phyloP scores from a whole-genome alignment of 2,888 invertebrate genomes.

The Opisthograptis luteolata region DNA sequence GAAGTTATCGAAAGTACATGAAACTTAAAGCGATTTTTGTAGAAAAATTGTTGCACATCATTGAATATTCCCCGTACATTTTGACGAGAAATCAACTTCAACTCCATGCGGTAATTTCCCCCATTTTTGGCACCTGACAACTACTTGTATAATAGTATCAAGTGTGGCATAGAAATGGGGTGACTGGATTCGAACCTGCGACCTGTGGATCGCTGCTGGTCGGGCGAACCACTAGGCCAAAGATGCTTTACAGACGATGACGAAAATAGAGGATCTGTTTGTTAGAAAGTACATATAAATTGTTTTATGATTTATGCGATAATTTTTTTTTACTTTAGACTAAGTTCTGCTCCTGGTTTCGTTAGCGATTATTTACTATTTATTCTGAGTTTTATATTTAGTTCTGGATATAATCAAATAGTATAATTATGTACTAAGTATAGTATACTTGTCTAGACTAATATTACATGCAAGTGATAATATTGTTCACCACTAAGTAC shows the following conservation, averaged over 20 bases:
- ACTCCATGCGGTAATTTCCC: conserved; percentile 62
- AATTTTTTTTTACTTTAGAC: background rate
- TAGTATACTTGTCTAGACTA: too few relatives aligned
- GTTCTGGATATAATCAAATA: too few relatives aligned
- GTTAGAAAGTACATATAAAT: background rate
- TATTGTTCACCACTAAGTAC: too few relatives aligned
- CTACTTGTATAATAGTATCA: conserved; percentile 72
- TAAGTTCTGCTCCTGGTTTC: background rate
- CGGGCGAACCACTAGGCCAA: conserved; percentile 39
- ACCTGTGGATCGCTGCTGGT: conserved; percentile 22
- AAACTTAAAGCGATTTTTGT: too few relatives aligned
- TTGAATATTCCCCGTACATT: conserved; percentile 56
- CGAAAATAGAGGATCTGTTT: conserved; percentile 28
- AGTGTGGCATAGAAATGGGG: conserved; percentile 81
- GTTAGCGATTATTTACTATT: background rate
- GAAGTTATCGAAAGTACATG: too few relatives aligned
- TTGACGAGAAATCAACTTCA: conserved; percentile 64
- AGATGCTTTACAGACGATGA: background rate
- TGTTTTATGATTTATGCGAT: background rate
- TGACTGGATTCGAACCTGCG: conserved; percentile 58
- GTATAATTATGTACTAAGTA: too few relatives aligned
- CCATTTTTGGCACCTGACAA: conserved; percentile 71
- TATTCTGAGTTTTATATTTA: too few relatives aligned
- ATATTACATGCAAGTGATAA: too few relatives aligned
- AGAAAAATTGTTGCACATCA: conserved; percentile 61